Base-by-base conservation (phyloP, 2,797 vertebrate genomes). In the Moxostoma hubbsi region DNA sequence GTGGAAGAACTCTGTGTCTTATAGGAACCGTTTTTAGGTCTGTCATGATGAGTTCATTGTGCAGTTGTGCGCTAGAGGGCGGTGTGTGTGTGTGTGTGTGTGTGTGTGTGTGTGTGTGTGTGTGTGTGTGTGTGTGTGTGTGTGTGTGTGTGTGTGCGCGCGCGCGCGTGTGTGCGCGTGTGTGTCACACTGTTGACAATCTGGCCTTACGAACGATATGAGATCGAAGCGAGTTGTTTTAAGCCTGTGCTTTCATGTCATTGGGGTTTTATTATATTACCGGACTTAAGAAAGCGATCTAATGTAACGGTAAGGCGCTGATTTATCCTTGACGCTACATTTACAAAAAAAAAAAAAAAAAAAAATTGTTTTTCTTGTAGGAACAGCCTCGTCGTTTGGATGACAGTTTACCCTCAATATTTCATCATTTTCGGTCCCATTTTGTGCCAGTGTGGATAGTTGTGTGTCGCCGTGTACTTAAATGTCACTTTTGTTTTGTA, bases 261-360 rank as follows among this genome's bases (percentile, higher is more conserved):
- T 55, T 8, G 76, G 16, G 16, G 45, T n/a, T 62, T 12, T 18
- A 55, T 53, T 43, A 62, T 61, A 54, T 1, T n/a, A 18, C 67
- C 7, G 59, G 16, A 63, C 13, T 59, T 15, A 51, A 59, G 45
- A 11, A 51, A 43, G 6, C 12, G n/a, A 2, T 72, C 59, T 64
- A 55, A 65, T 79, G 68, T 78, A 55, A 72, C 53, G 77, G 77
- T 79, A 16, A 72, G 77, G 24, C 15, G 47, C 47, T 8, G 76
- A n/a, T 7, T 54, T 3, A 9, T 16, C 11, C 6, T 24, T 11
- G 13, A 13, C 7, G 51, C 5, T n/a, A 12, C 7, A 5, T 66
- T n/a, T 18, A 18, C 18, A 18, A 18, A 18, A 18, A 18, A 18
- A 18, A 18, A 18, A 18, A 18, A 18, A 18, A 18, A n/a, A n/a